A percentile compares a stretch with the other conserved stretches of the same genome.
These are phyloP conservation scores for Parthenolecanium corni DNA, from an alignment of 2,888 invertebrate species.

Conservation along the genomic window DNA sequence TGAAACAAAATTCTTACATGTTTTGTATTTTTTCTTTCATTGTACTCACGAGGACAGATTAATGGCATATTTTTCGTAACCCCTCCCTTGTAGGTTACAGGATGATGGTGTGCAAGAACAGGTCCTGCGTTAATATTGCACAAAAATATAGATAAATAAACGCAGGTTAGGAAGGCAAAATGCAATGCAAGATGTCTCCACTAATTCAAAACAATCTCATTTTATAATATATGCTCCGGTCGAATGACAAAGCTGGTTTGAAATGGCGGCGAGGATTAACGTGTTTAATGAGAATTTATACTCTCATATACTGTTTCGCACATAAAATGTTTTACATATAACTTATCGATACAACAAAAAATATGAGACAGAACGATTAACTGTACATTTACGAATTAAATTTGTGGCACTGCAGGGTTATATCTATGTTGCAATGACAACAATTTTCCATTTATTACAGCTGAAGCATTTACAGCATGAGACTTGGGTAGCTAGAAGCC, in stretches of 20 bases:
- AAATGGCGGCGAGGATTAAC: neutral
- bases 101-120: too few relatives aligned
- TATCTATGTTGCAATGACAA: too few relatives aligned
- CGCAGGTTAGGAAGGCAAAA: neutral
- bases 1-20: conserved; percentile 17
- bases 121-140: too few relatives aligned
- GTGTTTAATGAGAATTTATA: conserved; percentile 11
- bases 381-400: too few relatives aligned
- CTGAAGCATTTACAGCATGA: too few relatives aligned
- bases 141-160: neutral
- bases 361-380: too few relatives aligned
- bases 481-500: too few relatives aligned
- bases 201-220: conserved; percentile 9
- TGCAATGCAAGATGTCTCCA: neutral
- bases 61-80: conserved; percentile 16
- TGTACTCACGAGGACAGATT: conserved; percentile 8
- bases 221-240: conserved; percentile 7
- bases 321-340: neutral
- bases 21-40: too few relatives aligned
- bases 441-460: too few relatives aligned
- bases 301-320: neutral
- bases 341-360: too few relatives aligned
- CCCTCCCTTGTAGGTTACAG: too few relatives aligned
- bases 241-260: conserved; percentile 8
- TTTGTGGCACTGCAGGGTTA: too few relatives aligned